Evolutionary conservation across 2,113 vertebrate genomes (phyloP).

Genomic region (Cyprinodon brontotheroides): DNA sequence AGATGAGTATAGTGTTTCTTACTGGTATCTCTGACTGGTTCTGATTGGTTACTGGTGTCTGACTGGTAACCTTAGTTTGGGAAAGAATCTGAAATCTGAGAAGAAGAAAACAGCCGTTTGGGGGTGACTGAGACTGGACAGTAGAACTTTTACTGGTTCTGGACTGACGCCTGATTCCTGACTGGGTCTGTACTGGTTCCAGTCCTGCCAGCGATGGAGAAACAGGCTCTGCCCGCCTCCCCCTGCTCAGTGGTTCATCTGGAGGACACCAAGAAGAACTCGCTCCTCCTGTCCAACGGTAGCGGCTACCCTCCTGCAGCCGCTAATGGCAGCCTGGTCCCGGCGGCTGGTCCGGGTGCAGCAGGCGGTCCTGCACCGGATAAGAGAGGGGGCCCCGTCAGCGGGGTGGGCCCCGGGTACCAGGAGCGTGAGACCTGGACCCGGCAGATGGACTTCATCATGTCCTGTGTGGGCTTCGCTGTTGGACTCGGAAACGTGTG

Average conservation of each 20-base stretch:
- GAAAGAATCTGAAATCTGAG: not conserved
- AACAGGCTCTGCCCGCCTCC: slow-evolving; percentile 65
- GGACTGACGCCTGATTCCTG: slow-evolving; percentile 1
- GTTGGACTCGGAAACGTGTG: slow-evolving; percentile 91
- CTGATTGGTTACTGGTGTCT: not conserved
- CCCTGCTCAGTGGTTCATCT: slow-evolving; percentile 68
- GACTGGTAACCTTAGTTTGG: not conserved
- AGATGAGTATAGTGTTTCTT: not conserved
- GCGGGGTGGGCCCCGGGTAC: slow-evolving; percentile 34
- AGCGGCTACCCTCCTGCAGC: slow-evolving; percentile 44
- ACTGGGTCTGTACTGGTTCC: slow-evolving; percentile 4
- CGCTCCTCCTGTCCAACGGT: slow-evolving; percentile 68
- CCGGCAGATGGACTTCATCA: slow-evolving; percentile 95
- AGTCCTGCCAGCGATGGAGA: slow-evolving; percentile 66
- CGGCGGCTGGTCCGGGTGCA: slow-evolving; percentile 14
- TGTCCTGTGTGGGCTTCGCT: slow-evolving; percentile 91
- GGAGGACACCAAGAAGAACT: slow-evolving; percentile 76
- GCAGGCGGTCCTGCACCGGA: slow-evolving; percentile 30
- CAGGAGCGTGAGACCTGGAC: slow-evolving; percentile 89
- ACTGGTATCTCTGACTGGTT: not conserved
- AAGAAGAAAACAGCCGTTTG: not conserved
- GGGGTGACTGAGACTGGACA: not conserved
- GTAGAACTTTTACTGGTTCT: not conserved
- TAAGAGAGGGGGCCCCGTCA: slow-evolving; percentile 28
- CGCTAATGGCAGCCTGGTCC: slow-evolving; percentile 54